phyloP scores from a whole-genome alignment of 2,888 invertebrate genomes.

The Parnassius smintheus region DNA sequence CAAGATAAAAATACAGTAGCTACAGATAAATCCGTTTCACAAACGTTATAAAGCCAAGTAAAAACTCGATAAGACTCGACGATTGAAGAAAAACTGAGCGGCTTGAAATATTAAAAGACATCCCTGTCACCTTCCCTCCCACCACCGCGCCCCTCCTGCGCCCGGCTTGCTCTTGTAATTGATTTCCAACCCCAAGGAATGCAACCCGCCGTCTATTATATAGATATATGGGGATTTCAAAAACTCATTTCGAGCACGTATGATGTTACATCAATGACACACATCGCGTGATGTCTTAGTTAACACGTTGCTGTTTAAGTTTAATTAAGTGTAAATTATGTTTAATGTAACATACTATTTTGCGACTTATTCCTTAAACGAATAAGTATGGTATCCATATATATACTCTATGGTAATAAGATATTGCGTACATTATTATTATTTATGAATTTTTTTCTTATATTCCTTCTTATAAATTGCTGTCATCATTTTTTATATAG shows the following conservation, averaged over 20 bases:
- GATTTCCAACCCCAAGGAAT: conserved; percentile 54
- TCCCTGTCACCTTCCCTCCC: conserved; percentile 1
- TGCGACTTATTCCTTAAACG: too few species aligned
- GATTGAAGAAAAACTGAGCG: not conserved
- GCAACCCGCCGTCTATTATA: conserved; percentile 42
- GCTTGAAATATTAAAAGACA: conserved; percentile 13
- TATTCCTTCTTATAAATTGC: too few species aligned
- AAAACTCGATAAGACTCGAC: conserved; percentile 1
- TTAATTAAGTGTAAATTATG: too few species aligned
- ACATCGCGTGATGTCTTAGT: too few species aligned
- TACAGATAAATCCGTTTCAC: conserved; percentile 1
- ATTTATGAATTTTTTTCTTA: too few species aligned
- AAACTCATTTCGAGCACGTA: conserved; percentile 47
- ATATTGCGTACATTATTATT: too few species aligned
- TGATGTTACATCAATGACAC: conserved; percentile 29
- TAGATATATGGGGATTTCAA: conserved; percentile 42
- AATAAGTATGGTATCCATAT: too few species aligned
- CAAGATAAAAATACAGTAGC: not conserved
- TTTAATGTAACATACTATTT: too few species aligned
- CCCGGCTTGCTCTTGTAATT: conserved; percentile 45
- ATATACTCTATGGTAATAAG: too few species aligned
- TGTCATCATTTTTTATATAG: too few species aligned
- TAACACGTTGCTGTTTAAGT: too few species aligned
- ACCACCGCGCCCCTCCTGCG: not conserved
- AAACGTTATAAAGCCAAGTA: conserved; percentile 1